Base-by-base conservation (phyloP, 2,113 vertebrate species). In the Passer montanus region DNA sequence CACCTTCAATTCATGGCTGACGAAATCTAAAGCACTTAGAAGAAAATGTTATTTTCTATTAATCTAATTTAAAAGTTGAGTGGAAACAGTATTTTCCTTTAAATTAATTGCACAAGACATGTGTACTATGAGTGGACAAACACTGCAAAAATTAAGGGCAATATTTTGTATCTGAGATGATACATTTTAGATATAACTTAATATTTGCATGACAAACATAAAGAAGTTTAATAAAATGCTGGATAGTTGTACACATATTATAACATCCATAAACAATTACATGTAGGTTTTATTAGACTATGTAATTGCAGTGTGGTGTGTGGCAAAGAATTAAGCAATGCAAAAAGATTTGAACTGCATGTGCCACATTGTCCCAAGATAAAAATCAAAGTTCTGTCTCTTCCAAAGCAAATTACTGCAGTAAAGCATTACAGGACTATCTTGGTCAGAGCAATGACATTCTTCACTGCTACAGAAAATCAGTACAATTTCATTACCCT, bases 401-500 rank as follows among this genome's bases (percentile, higher is more conserved):
- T 84, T 90, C 53, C 37, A 91, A 84, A 92, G 66, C 37, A 84
- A 92, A 91, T 87, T 43, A 63, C 47, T 55, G 67, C 43, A 80
- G 81, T 70, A 86, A 83, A 89, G 37, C 6, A 2, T 87, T 79
- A 55, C 70, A 59, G n/a, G 33, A 59, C 59, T 78, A 7, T 77
- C 84, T 75, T n/a, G 4, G 44, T 72, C 33, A 74, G 63, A 87
- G 53, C 46, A 62, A 60, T 84, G 85, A 84, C 83, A 88, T 94
- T 89, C 77, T 87, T 90, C 83, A 76, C 56, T 70, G 58, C 58
- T 79, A 59, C 81, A 87, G 89, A 96, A 95, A 95, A 93, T 94
- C 91, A 83, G 92, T 79, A 67, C 89, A 87, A 89, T 90, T 92
- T 84, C 91, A 82, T 96, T 96, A 91, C 27, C 18, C 15, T 89